Conservation (phyloP, 2,113 vertebrate genomes). For the Numenius arquata region DNA sequence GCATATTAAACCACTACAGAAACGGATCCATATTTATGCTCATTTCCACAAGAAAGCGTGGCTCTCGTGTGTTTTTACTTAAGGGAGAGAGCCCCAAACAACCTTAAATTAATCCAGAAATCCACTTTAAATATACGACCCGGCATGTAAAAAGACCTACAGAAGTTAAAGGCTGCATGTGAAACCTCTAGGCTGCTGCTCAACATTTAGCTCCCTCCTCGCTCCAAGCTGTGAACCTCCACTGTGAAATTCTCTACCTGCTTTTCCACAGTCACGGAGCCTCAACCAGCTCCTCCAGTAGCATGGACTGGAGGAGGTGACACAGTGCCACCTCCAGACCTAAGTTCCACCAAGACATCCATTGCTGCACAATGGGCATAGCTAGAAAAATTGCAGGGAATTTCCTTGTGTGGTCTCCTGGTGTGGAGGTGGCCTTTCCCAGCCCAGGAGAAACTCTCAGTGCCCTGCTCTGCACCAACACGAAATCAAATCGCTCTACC, state of each 20-base stretch:
- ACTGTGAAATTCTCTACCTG: background rate
- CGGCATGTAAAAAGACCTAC: background rate
- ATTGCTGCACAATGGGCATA: accelerated
- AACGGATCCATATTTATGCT: background rate
- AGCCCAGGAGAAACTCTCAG: background rate
- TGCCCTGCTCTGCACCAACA: background rate
- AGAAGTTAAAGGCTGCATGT: background rate
- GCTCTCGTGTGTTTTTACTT: slow-evolving; percentile 19
- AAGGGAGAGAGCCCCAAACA: background rate
- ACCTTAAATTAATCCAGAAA: slow-evolving; percentile 41
- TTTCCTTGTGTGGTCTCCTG: background rate
- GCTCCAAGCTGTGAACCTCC: background rate
- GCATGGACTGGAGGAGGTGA: background rate
- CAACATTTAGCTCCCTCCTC: background rate
- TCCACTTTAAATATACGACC: slow-evolving; percentile 1
- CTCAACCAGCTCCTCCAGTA: background rate
- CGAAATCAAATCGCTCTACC: accelerated
- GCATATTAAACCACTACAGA: slow-evolving; percentile 13
- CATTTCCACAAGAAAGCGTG: slow-evolving; percentile 23
- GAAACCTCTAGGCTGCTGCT: background rate
- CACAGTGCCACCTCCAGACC: background rate
- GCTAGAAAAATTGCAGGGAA: background rate
- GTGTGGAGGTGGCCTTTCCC: background rate
- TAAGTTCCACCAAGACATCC: background rate
- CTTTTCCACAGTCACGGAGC: background rate